Base-by-base conservation (phyloP, 2,797 vertebrate species). In the Etheostoma nigrum region DNA sequence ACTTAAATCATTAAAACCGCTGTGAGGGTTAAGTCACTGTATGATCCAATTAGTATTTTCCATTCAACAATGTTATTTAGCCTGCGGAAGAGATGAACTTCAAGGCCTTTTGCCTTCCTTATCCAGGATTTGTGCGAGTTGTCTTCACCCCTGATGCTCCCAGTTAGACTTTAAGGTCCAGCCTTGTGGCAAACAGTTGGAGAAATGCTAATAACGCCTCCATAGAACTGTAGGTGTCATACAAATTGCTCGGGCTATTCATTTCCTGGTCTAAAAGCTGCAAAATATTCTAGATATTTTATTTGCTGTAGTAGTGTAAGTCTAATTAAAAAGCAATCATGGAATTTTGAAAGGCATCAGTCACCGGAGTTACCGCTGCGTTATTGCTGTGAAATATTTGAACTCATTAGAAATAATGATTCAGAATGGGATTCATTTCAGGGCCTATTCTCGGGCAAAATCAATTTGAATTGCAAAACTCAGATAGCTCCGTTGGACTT, bases 321-420 rank as follows among this genome's bases (percentile, higher is more conserved):
- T 77, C 84, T 85, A 86, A 91, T 93, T 89, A 84, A 82, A 88
- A 88, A 88, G 87, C 85, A 87, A 79, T 87, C 67, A 76, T 6
- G n/a, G 74, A 74, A 68, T 74, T 80, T 64, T 85, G 76, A 84
- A 88, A 80, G n/a, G 86, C 82, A 87, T 87, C 82, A 85, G 81
- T 88, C 83, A 84, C 51, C 62, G 5, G 23, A 74, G 77, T 70
- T 82, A 76, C 83, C 36, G 66, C 63, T 1, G 67, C 76, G 48
- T 82, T 88, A 82, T 80, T 85, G 63, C 84, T 42, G 30, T 88
- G 83, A 89, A 91, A 82, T 88, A 91, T 89, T 85, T 85, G 57
- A 84, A 82, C 77, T 90, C 81, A 89, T 91, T 92, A 92, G 88
- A 89, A 78, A 78, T 88, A 88, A 89, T 90, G 72, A 86, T 83